Percentiles rank a stretch among this genome's conserved stretches.
These are phyloP conservation scores for Saimiri boliviensis DNA, from an alignment of 2,113 vertebrate species.

Conservation along the genomic window DNA sequence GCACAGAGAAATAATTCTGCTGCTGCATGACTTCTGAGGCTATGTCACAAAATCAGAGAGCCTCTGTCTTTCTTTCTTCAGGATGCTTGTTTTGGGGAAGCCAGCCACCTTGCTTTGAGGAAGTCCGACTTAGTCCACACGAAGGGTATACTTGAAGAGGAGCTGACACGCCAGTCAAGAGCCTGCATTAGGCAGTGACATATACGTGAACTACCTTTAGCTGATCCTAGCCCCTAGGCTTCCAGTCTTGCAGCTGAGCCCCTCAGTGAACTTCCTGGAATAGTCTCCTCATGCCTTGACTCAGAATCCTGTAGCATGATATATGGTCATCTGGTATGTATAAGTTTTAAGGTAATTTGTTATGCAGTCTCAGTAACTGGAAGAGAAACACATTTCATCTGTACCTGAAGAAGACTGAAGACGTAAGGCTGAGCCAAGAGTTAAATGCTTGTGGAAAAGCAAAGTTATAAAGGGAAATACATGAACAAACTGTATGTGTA, in stretches of 20 bases:
- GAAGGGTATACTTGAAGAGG: neutral
- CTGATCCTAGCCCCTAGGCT: neutral
- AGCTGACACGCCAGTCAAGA: neutral
- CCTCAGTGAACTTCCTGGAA: neutral
- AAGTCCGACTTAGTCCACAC: neutral
- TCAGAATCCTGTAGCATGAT: neutral
- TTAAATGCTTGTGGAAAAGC: neutral
- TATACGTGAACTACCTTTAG: neutral
- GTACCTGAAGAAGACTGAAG: neutral
- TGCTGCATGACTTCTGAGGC: neutral
- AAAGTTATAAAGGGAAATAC: neutral
- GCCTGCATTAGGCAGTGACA: no score
- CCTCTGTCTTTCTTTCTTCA: neutral
- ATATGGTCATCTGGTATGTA: neutral
- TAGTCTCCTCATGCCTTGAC: neutral
- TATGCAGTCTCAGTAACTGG: neutral
- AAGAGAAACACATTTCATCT: neutral
- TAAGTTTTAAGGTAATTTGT: neutral
- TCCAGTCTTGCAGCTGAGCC: neutral
- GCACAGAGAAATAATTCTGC: neutral
- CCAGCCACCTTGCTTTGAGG: neutral
- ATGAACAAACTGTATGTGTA: accelerated
- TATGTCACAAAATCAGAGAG: neutral
- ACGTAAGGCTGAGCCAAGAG: neutral
- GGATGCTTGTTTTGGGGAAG: neutral